Conservation (phyloP, 1,140 invertebrate genomes). For the Ditylenchus dipsaci region DNA sequence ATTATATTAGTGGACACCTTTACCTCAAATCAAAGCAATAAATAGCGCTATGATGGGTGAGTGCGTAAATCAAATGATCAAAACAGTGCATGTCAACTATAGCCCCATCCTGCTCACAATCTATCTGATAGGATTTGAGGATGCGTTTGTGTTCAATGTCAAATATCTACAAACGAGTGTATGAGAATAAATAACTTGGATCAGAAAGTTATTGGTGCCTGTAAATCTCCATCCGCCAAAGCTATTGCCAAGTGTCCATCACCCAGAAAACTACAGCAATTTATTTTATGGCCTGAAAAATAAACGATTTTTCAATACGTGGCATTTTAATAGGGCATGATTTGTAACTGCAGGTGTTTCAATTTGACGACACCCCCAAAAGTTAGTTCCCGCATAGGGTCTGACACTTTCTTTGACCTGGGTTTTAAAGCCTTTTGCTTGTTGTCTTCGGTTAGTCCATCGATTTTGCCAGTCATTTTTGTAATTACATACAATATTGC, state of each 20-base stretch:
- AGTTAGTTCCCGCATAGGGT: too few relatives aligned
- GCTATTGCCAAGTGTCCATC: slow-evolving; percentile 35
- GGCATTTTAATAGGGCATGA: too few relatives aligned
- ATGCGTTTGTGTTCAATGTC: slow-evolving; percentile 30
- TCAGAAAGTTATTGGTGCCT: slow-evolving; percentile 6
- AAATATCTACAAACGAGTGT: slow-evolving; percentile 6
- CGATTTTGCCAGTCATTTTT: too few relatives aligned
- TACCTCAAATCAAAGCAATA: slow-evolving; percentile 41
- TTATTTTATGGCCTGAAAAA: slow-evolving; percentile 33
- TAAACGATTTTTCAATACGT: not conserved
- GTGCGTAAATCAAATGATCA: slow-evolving; percentile 45
- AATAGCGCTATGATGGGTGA: slow-evolving; percentile 39
- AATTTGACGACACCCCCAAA: too few relatives aligned
- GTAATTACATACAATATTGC: too few relatives aligned
- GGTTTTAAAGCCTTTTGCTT: too few relatives aligned
- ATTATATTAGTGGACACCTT: too few relatives aligned
- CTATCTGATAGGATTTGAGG: slow-evolving; percentile 31
- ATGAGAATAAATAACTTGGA: not conserved
- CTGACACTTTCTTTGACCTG: too few relatives aligned
- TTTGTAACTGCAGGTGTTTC: too few relatives aligned
- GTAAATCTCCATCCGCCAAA: slow-evolving; percentile 22
- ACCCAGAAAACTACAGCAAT: slow-evolving; percentile 39
- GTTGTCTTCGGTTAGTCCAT: too few relatives aligned
- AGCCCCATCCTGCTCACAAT: slow-evolving; percentile 26
- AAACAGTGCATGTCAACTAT: slow-evolving; percentile 28